Base-by-base conservation (phyloP, 2,888 invertebrate genomes). In the Scaptomyza cyrtandrae region DNA sequence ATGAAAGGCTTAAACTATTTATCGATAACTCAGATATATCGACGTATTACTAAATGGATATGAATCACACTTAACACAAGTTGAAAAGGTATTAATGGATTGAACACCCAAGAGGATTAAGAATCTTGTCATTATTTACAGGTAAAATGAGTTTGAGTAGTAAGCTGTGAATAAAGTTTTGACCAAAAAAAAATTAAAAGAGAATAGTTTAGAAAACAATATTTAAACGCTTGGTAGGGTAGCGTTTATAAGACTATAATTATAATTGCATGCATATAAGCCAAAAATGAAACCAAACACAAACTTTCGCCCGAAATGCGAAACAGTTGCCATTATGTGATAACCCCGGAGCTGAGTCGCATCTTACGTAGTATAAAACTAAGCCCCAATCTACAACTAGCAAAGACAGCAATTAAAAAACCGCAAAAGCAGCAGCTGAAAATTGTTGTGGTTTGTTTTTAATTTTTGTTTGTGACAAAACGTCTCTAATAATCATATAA, bases 301-400 rank as follows among this genome's bases (percentile, higher is more conserved):
- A 77, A 71, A 79, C 83, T 83, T 83, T 83, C 83, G 83, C 83
- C 71, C 69, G 68, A 71, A 57, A 61, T 14, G 60, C 71, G 49
- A 80, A 82, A 72, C 69, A 88, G 83, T 79, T 83, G 79, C 67
- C 86, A 83, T 83, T 87, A 82, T 71, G 69, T 52, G 70, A 56
- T 62, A 74, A 74, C 59, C 65, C 61, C 63, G 52, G 43, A 68
- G 66, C 57, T 59, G 60, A 56, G 64, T 37, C 62, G 57, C 67
- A 81, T 81, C 79, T 87, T 85, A 81, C 66, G 72, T 66, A 24
- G 24, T 24, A 24, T 24, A 24, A 24, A 24, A 24, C 2, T 24
- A 24, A 24, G 5, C 24, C 5, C 24, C 13, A 19, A 24, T 24
- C 33, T 44, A 41, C 48, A 41, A 41, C 46, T 49, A 24, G 50